These are phyloP conservation scores for Tachina fera DNA, from an alignment of 2,888 invertebrate genomes.

Conservation along the genomic window DNA sequence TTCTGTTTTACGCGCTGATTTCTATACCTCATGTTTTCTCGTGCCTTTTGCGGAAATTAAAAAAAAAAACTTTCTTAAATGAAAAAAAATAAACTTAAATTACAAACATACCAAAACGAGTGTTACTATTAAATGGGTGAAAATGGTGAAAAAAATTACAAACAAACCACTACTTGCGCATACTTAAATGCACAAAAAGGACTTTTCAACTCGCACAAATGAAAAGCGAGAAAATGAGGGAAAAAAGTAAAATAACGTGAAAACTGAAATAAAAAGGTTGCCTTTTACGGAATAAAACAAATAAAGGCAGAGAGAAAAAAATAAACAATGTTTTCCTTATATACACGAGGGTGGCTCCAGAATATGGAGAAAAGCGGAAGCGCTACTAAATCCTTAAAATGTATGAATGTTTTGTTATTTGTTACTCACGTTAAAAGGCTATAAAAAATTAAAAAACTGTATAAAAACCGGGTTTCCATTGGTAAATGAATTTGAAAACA, in stretches of 20 bases:
- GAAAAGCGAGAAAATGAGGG: constrained; percentile 10
- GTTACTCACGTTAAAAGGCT: too few relatives aligned
- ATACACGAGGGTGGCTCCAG: background rate
- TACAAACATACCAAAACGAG: constrained; percentile 54
- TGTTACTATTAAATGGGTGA: constrained; percentile 57
- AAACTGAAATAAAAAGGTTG: constrained; percentile 52
- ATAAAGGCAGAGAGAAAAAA: constrained; percentile 39
- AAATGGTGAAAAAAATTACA: constrained; percentile 33
- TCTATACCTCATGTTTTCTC: constrained; percentile 3
- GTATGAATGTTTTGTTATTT: too few relatives aligned
- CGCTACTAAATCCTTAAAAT: too few relatives aligned
- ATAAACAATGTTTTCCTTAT: background rate
- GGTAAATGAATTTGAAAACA: too few relatives aligned
- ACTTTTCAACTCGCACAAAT: constrained; percentile 43
- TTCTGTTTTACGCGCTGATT: constrained; percentile 43
- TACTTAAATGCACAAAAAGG: constrained; percentile 24
- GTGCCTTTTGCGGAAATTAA: background rate
- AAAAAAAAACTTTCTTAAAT: constrained; percentile 12
- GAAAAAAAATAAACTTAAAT: constrained; percentile 4
- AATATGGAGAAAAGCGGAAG: too few relatives aligned
- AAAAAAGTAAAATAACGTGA: constrained; percentile 26
- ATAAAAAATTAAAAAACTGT: too few relatives aligned
- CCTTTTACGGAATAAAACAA: constrained; percentile 47
- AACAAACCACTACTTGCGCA: constrained; percentile 51
- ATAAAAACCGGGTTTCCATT: too few relatives aligned